These are phyloP conservation scores for Alauda arvensis DNA, from an alignment of 2,797 vertebrate genomes.

Conservation along the genomic window DNA sequence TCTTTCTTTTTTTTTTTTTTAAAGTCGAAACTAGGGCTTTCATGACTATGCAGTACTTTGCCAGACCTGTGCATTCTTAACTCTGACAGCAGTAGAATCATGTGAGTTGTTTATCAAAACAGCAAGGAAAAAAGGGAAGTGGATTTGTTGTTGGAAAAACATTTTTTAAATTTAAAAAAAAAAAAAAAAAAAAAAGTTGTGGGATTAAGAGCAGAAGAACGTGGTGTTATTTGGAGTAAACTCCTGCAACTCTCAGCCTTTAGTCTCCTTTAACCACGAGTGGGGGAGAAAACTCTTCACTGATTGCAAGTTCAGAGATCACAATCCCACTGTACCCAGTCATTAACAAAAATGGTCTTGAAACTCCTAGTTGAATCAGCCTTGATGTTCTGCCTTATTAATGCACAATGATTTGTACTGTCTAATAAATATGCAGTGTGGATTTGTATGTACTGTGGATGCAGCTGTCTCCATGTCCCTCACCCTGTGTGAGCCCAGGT, in stretches of 20 bases:
- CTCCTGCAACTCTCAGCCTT: conserved; percentile 34
- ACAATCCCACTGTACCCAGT: background rate
- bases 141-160: background rate
- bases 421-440: conserved; percentile 78
- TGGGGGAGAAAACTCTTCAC: background rate
- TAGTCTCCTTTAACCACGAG: background rate
- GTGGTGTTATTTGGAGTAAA: conserved; percentile 27
- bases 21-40: conserved; percentile 80
- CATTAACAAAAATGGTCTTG: conserved; percentile 69
- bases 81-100: conserved; percentile 47
- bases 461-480: conserved; percentile 59
- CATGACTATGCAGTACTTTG: conserved; percentile 71
- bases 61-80: conserved; percentile 12
- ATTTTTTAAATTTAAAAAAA: background rate
- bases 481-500: no score
- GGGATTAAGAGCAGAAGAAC: conserved; percentile 17
- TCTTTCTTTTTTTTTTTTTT: conserved; percentile 3
- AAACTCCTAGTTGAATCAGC: conserved; percentile 83
- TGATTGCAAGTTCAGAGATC: background rate
- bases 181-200: background rate
- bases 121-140: background rate
- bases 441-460: conserved; percentile 76
- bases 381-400: conserved; percentile 95
- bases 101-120: conserved; percentile 19
- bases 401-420: conserved; percentile 88